These are phyloP conservation scores for Yponomeuta malinellus DNA, from an alignment of 2,888 invertebrate species.

Conservation along the genomic window DNA sequence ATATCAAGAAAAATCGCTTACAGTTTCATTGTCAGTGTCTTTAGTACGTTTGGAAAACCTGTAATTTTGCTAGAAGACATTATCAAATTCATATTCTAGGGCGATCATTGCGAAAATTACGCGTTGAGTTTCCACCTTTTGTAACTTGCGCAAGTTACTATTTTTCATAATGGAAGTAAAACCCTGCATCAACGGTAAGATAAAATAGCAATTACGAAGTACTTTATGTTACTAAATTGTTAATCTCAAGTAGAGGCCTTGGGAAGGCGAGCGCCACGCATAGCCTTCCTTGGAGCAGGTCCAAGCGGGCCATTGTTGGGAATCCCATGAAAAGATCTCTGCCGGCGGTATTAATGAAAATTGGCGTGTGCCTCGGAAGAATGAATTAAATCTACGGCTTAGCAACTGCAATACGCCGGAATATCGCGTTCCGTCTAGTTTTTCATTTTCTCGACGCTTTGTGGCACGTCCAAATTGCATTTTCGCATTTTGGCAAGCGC, in stretches of 20 bases:
- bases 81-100: no score
- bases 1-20: no score
- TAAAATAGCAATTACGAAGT: no score
- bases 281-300: slow-evolving; percentile 25
- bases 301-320: slow-evolving; percentile 30
- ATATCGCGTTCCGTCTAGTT: slow-evolving; percentile 17
- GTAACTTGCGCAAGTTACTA: no score
- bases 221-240: neutral
- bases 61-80: no score
- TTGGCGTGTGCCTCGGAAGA: slow-evolving; percentile 25
- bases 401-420: slow-evolving; percentile 1
- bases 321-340: slow-evolving; percentile 23
- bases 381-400: slow-evolving; percentile 24
- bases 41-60: no score
- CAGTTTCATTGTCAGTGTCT: no score
- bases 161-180: no score
- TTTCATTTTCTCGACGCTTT: slow-evolving; percentile 22
- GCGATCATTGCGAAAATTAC: no score
- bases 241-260: neutral
- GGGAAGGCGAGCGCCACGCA: slow-evolving; percentile 6
- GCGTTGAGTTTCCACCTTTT: no score
- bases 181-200: no score
- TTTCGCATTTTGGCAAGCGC: neutral
- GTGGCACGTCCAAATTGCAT: neutral
- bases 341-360: slow-evolving; percentile 27